These are phyloP conservation scores for Drosophila kuntzei DNA, from an alignment of 2,888 invertebrate species.

Conservation along the genomic window DNA sequence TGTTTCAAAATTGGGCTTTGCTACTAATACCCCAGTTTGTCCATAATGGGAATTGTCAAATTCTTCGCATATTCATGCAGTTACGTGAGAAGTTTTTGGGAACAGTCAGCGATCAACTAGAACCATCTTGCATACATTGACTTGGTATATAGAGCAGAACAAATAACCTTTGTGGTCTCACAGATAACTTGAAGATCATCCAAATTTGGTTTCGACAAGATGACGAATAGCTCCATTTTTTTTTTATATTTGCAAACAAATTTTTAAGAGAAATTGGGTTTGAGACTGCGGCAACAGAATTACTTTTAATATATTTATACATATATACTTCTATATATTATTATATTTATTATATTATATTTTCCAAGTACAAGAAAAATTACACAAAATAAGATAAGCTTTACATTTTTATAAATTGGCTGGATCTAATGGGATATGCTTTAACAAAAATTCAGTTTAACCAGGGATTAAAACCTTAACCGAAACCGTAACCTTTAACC, in stretches of 20 bases:
- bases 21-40: conserved; percentile 34
- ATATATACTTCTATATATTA: too few species aligned
- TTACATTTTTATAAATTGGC: too few species aligned
- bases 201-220: conserved; percentile 1
- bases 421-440: too few species aligned
- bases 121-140: conserved; percentile 18
- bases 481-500: too few species aligned
- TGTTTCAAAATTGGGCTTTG: conserved; percentile 51
- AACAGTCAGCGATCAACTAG: conserved; percentile 30
- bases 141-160: conserved; percentile 54
- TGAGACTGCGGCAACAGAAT: neutral
- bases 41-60: conserved; percentile 47
- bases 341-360: too few species aligned
- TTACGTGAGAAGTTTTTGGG: conserved; percentile 20
- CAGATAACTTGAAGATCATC: conserved; percentile 14
- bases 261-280: neutral
- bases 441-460: too few species aligned
- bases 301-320: too few species aligned
- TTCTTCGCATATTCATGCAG: conserved; percentile 30
- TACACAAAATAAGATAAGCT: too few species aligned
- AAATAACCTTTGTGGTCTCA: conserved; percentile 50
- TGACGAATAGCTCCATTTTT: neutral
- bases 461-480: too few species aligned
- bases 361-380: too few species aligned
- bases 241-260: neutral